These are phyloP conservation scores for Tiliacea aurago DNA, from an alignment of 2,888 invertebrate species.

Conservation along the genomic window DNA sequence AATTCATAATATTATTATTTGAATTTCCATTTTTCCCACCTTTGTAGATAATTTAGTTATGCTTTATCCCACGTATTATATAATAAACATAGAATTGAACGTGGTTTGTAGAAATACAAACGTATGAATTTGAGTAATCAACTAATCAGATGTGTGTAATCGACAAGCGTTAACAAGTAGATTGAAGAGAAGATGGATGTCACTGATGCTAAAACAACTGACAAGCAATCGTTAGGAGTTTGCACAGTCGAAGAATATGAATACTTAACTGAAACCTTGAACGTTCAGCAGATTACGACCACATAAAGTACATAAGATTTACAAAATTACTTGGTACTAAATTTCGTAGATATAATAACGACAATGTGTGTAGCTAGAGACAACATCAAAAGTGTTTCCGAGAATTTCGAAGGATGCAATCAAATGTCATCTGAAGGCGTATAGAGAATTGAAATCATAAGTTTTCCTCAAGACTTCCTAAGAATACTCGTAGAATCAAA, in stretches of 20 bases:
- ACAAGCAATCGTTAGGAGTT: slow-evolving; percentile 38
- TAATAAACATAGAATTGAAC: not conserved
- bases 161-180: slow-evolving; percentile 30
- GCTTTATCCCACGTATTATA: slow-evolving; percentile 16
- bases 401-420: slow-evolving; percentile 9
- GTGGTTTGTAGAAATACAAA: slow-evolving; percentile 7
- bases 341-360: not conserved
- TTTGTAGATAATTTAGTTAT: not conserved
- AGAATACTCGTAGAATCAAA: slow-evolving; percentile 23
- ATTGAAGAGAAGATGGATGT: slow-evolving; percentile 20
- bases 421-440: slow-evolving; percentile 26
- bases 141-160: slow-evolving; percentile 10
- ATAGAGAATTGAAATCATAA: slow-evolving; percentile 11
- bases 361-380: not conserved
- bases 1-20: slow-evolving; percentile 36
- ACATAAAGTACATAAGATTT: slow-evolving; percentile 7
- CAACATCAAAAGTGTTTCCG: slow-evolving; percentile 10
- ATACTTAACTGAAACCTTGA: slow-evolving; percentile 42
- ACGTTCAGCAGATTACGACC: slow-evolving; percentile 16
- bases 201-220: slow-evolving; percentile 24
- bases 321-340: not conserved
- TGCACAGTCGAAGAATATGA: slow-evolving; percentile 26
- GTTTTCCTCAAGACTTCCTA: slow-evolving; percentile 26
- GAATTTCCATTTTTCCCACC: slow-evolving; percentile 13
- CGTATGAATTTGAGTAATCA: slow-evolving; percentile 2